These are phyloP conservation scores for Catharus minimus DNA, from an alignment of 2,113 vertebrate genomes.

Conservation along the genomic window DNA sequence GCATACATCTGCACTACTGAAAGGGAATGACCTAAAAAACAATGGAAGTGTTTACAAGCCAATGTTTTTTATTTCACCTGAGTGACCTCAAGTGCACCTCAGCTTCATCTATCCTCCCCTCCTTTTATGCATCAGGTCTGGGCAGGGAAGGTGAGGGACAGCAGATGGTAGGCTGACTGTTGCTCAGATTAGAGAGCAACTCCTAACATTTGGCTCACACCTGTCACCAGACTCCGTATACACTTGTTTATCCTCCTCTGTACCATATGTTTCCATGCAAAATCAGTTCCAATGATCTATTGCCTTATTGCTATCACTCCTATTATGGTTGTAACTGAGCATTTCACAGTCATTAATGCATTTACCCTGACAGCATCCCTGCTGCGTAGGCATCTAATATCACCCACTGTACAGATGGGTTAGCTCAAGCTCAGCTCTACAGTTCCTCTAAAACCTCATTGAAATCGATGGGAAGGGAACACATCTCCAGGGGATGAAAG, in stretches of 20 bases:
- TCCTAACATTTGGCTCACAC: constrained; percentile 64
- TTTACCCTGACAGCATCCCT: constrained; percentile 28
- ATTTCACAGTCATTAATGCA: constrained; percentile 56
- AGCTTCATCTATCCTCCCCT: not conserved
- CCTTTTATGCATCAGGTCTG: not conserved
- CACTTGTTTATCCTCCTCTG: constrained; percentile 61
- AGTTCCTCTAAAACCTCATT: not conserved
- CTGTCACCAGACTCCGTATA: constrained; percentile 49
- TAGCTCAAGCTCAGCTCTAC: not conserved
- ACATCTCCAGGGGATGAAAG: not conserved
- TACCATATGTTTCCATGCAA: constrained; percentile 59
- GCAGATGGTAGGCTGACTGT: constrained; percentile 43
- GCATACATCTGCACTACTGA: not conserved
- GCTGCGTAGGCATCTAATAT: constrained; percentile 49
- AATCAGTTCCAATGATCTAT: constrained; percentile 61
- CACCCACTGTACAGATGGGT: constrained; percentile 58
- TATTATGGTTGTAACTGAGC: constrained; percentile 56
- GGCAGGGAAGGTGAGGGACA: not conserved
- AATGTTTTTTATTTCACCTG: not conserved
- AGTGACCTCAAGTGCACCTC: not conserved
- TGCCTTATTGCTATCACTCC: constrained; percentile 56
- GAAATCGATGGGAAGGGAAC: not conserved
- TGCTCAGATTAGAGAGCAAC: constrained; percentile 50
- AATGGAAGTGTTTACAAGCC: not conserved
- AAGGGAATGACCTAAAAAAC: not conserved